Evolutionary conservation across 2,888 invertebrate species (phyloP).

Genomic region (Apocheima hispidaria): DNA sequence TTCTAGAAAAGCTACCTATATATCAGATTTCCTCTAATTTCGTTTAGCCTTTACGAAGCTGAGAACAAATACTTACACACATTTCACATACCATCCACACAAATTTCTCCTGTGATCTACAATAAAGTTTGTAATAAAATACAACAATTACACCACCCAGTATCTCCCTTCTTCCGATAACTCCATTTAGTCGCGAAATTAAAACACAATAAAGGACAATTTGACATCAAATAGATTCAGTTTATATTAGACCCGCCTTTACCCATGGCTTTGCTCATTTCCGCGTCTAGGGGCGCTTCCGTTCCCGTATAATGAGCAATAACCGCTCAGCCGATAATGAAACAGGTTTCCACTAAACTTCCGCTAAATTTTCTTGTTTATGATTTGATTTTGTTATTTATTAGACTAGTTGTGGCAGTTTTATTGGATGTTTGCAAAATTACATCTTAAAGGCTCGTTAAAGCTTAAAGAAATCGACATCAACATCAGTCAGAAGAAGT

Average conservation of each 20-base stretch:
- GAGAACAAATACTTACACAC: no score
- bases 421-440: background rate
- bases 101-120: no score
- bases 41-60: no score
- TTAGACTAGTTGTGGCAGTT: background rate
- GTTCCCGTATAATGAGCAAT: slow-evolving; percentile 32
- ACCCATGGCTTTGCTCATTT: slow-evolving; percentile 24
- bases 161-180: no score
- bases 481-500: no score
- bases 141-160: no score
- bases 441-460: no score
- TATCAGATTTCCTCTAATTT: no score
- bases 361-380: slow-evolving; percentile 11
- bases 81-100: no score
- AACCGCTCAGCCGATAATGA: slow-evolving; percentile 26
- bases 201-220: background rate
- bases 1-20: no score
- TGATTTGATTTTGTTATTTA: background rate
- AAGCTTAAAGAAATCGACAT: no score
- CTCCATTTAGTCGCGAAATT: no score
- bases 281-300: slow-evolving; percentile 28
- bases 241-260: background rate
- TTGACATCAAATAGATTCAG: background rate
- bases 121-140: background rate
- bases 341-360: slow-evolving; percentile 30